A percentile compares a stretch with the other conserved stretches of the same genome.
These are phyloP conservation scores for Bedellia somnulentella DNA, from an alignment of 2,888 invertebrate species.

Conservation along the genomic window DNA sequence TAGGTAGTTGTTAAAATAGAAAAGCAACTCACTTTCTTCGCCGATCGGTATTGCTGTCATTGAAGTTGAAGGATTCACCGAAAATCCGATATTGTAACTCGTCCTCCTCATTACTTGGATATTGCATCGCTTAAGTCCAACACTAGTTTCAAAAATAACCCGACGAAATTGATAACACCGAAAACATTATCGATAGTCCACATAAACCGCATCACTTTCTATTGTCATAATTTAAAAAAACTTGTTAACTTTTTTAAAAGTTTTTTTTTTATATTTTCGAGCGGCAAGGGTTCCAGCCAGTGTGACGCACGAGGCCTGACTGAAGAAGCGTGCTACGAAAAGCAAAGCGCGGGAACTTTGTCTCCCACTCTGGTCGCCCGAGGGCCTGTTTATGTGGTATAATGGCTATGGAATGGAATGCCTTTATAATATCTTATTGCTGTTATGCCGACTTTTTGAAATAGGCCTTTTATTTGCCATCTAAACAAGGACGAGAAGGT, in stretches of 20 bases:
- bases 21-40: slow-evolving; percentile 41
- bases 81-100: slow-evolving; percentile 57
- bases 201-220: too few relatives aligned
- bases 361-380: slow-evolving; percentile 14
- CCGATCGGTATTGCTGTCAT: slow-evolving; percentile 24
- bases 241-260: too few relatives aligned
- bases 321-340: slow-evolving; percentile 19
- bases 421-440: slow-evolving; percentile 11
- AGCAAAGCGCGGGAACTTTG: slow-evolving; percentile 19
- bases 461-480: too few relatives aligned
- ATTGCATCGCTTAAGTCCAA: slow-evolving; percentile 49
- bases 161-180: slow-evolving; percentile 39
- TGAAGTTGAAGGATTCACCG: slow-evolving; percentile 50
- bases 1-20: too few relatives aligned
- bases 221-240: too few relatives aligned
- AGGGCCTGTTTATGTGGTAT: slow-evolving; percentile 17
- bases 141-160: slow-evolving; percentile 27
- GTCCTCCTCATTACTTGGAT: slow-evolving; percentile 51
- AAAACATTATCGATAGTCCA: too few relatives aligned
- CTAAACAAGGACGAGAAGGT: too few relatives aligned
- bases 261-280: too few relatives aligned
- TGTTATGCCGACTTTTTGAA: too few relatives aligned
- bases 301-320: slow-evolving; percentile 41
- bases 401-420: slow-evolving; percentile 20
- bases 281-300: slow-evolving; percentile 30